These are phyloP conservation scores for Thinocorus orbignyianus DNA, from an alignment of 2,113 vertebrate genomes.

Conservation along the genomic window DNA sequence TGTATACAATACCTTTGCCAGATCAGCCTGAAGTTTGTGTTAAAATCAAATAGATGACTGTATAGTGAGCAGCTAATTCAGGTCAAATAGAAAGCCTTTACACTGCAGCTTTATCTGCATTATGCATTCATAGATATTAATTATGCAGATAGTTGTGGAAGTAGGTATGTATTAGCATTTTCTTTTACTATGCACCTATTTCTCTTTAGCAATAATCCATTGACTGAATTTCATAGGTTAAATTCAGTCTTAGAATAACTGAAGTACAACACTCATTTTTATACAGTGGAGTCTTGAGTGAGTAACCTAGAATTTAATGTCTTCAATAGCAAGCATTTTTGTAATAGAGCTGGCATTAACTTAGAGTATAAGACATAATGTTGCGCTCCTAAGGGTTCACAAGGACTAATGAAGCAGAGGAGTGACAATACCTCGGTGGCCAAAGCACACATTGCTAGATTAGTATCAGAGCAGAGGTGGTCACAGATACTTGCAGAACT, in stretches of 20 bases:
- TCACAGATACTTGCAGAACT: neutral
- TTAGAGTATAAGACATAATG: neutral
- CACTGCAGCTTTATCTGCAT: neutral
- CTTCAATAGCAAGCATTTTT: neutral
- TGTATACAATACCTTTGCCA: neutral
- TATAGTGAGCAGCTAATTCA: neutral
- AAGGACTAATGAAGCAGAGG: neutral
- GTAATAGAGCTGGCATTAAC: neutral
- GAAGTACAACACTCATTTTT: neutral
- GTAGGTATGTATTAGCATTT: neutral
- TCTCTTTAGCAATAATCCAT: neutral
- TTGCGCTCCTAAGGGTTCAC: neutral
- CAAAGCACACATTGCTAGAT: neutral
- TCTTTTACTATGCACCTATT: neutral
- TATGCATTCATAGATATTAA: neutral
- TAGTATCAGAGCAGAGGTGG: neutral
- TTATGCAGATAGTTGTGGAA: neutral
- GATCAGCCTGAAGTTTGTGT: neutral
- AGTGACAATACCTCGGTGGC: neutral
- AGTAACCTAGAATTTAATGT: neutral
- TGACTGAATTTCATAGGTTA: neutral
- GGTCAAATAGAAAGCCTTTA: neutral
- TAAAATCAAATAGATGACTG: neutral
- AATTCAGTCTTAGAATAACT: neutral
- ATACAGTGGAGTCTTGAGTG: neutral